Base-by-base conservation (phyloP, 1,140 invertebrate species). In the Heliconius hermathena region DNA sequence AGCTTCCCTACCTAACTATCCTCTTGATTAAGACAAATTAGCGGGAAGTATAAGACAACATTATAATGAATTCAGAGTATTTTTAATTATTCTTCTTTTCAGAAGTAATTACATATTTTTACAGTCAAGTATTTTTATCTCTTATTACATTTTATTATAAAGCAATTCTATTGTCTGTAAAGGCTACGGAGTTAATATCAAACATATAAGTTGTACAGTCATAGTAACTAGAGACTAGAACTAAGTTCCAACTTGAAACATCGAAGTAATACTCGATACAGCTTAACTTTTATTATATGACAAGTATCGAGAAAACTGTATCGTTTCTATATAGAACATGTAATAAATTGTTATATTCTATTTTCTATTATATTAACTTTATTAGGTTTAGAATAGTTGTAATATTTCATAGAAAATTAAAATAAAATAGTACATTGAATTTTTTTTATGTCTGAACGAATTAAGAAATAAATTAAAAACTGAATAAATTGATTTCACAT, bases 241-340 rank as follows among this genome's bases (percentile, higher is more conserved):
- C 60, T 66, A 29, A 66, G 60, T 29, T 66, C 13, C 60, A 66
- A 66, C 60, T 66, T 66, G 26, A 66, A 66, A 66, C 60, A 66
- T 66, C 60, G 60, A 66, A 29, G 60, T 66, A 57, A 22, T 57
- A 66, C 22, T 66, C 26, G 60, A 66, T 66, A 66, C 60, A 22
- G 60, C 60, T 66, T 29, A 66, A 66, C 22, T 66, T 66, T 66
- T 66, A 66, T 66, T 66, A 66, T 66, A 66, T 3, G 60, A 66
- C 60, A 66, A 29, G 26, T 29, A 66, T 66, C 60, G 60, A 66
- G 11, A 66, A 26, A 60, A 66, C 60, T 66, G 5, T 66, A 16
- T 66, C 11, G 60, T 66, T 66, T 26, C 33, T 36, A 3, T 29
- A 60, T 26, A 9, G 29, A 26, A 66, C 60, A 29, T 66, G 26